A percentile compares a stretch with the other conserved stretches of the same genome.
These are phyloP conservation scores for Pseudomyrmex sp. DNA, from an alignment of 1,140 invertebrate species.

Conservation along the genomic window DNA sequence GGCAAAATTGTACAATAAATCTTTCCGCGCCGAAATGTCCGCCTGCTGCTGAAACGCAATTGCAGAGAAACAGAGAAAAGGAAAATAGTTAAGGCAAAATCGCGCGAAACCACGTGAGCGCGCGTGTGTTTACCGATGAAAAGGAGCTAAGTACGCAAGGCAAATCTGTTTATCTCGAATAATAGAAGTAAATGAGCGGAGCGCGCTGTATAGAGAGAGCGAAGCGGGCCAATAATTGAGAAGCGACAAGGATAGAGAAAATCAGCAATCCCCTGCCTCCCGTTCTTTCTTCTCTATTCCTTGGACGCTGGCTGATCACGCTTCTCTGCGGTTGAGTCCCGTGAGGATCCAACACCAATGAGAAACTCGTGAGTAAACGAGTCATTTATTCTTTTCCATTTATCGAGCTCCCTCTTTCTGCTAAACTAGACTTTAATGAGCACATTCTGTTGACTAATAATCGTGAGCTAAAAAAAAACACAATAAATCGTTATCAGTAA, in stretches of 20 bases:
- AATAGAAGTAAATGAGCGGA: conserved; percentile 83
- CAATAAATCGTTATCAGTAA: background rate
- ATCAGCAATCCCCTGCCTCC: conserved; percentile 46
- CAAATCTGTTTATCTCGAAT: conserved; percentile 82
- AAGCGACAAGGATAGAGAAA: conserved; percentile 71
- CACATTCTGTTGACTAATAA: conserved; percentile 23
- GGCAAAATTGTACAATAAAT: background rate
- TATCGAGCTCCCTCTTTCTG: conserved; percentile 60
- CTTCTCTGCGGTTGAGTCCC: conserved; percentile 67
- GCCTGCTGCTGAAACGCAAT: background rate
- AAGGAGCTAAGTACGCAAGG: conserved; percentile 71
- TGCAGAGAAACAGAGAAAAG: conserved; percentile 8
- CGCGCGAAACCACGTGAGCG: background rate
- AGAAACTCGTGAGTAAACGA: conserved; percentile 62
- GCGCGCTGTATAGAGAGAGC: conserved; percentile 68
- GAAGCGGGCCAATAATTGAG: conserved; percentile 79
- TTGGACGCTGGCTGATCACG: conserved; percentile 69
- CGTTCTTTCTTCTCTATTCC: conserved; percentile 63
- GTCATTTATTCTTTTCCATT: conserved; percentile 75
- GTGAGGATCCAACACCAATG: conserved; percentile 62
- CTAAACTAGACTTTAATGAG: conserved; percentile 14
- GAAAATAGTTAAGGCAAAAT: background rate
- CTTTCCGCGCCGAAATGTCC: background rate
- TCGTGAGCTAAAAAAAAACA: background rate
- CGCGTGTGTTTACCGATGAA: conserved; percentile 70